These are phyloP conservation scores for Zoroaster sp. DNA, from an alignment of 53 echinoderm and acorn worm species.

Conservation along the genomic window DNA sequence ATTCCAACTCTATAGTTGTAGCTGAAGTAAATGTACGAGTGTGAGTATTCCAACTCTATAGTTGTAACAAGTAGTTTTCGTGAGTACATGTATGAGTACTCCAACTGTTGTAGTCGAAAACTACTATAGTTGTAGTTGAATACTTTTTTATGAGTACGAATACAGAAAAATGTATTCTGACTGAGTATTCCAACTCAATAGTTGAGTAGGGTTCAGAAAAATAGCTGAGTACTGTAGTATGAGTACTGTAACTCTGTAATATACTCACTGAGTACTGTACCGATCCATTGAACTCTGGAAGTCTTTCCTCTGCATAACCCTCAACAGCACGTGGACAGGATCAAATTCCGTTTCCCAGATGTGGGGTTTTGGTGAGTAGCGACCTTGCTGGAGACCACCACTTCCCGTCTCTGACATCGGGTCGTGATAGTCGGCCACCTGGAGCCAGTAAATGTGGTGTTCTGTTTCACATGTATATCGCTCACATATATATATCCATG, in stretches of 20 bases:
- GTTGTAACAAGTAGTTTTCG: background rate
- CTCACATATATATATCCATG: background rate
- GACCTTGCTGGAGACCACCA: slow-evolving; percentile 89
- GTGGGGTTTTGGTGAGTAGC: slow-evolving; percentile 81
- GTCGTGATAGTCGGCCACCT: slow-evolving; percentile 87
- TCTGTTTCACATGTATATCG: background rate
- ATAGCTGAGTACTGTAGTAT: no score
- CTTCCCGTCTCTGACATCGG: slow-evolving; percentile 64
- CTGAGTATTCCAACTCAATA: background rate
- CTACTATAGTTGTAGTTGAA: no score
- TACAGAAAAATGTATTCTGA: no score
- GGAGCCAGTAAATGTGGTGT: background rate
- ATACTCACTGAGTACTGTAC: slow-evolving; percentile 90
- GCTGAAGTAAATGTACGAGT: no score
- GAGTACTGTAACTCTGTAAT: no score
- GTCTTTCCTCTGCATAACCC: slow-evolving; percentile 92
- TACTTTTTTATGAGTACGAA: no score
- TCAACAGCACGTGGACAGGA: slow-evolving; percentile 80
- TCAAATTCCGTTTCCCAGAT: slow-evolving; percentile 91
- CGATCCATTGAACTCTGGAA: slow-evolving; percentile 86
- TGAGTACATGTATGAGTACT: no score
- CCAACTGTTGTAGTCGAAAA: background rate
- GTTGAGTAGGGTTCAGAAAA: background rate
- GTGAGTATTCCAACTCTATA: background rate
- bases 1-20: no score